Base-by-base conservation (phyloP, 2,888 invertebrate genomes). In the Polymixis flavicincta region DNA sequence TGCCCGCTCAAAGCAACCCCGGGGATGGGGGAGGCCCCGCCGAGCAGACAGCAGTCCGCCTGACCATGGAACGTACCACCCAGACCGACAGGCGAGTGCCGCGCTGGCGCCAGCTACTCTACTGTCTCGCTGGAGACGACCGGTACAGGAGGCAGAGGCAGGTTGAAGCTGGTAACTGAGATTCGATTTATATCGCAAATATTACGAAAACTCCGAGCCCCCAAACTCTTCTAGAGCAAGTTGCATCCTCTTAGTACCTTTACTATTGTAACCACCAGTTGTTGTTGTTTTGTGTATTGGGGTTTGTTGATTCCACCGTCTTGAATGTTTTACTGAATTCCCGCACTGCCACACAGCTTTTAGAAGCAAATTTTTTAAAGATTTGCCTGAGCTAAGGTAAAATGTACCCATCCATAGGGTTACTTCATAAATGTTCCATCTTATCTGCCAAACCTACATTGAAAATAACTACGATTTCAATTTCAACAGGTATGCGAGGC, bases 31-130 rank as follows among this genome's bases (percentile, higher is more conserved):
- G 87, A 50, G 86, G 82, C 50, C 87, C 84, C 78, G 6, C 90
- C 80, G 73, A 86, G 65, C 85, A 89, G 1, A 89, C 90, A 9
- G 94, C 96, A 1, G 95, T 97, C 2, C 95, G 97, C 17, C 95
- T 97, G 42, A 98, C 98, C 14, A 97, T 98, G 97, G 98, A 98
- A 90, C 97, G 98, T 66, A 98, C 98, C 74, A 98, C 98, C 0
- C 98, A 98, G 94, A 98, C 98, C 0, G 98, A 98, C 90, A 96
- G 96, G 28, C 95, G 97, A 72, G 97, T 98, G 65, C 98, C 98
- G 1, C 97, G 97, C 88, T 98, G 98, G 97, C 97, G 97, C 72
- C 98, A 98, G 90, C 97, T 98, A 88, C 95, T 98, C 85, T 98
- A 98, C 93, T 99, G 98, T 90, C 96, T 98, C 25, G 97, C 97